Evolutionary conservation across 1,140 invertebrate species (phyloP).

Genomic region (Pomacea maculata): DNA sequence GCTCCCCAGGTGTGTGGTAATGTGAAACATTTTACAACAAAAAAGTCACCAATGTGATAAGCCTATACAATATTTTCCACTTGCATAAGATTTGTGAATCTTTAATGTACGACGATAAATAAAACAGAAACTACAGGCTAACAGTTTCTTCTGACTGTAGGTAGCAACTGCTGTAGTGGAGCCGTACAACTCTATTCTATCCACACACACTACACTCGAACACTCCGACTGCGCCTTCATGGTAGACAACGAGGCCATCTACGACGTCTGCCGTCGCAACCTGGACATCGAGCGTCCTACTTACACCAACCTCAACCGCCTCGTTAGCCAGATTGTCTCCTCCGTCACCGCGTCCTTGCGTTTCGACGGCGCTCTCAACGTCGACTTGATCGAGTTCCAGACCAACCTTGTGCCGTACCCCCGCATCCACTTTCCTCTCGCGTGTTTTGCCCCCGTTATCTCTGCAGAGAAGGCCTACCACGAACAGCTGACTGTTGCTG

Average conservation of each 20-base stretch:
- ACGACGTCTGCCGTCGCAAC: slow-evolving; percentile 88
- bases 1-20: slow-evolving; percentile 58
- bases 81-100: not conserved
- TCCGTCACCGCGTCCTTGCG: slow-evolving; percentile 31
- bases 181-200: slow-evolving; percentile 51
- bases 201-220: slow-evolving; percentile 39
- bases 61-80: not conserved
- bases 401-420: slow-evolving; percentile 68
- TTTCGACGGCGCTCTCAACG: slow-evolving; percentile 66
- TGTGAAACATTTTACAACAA: not conserved
- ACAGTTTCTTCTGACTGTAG: slow-evolving; percentile 48
- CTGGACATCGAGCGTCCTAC: slow-evolving; percentile 83
- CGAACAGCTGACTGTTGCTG: slow-evolving; percentile 70
- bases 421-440: slow-evolving; percentile 48
- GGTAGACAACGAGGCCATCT: slow-evolving; percentile 88
- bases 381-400: slow-evolving; percentile 56
- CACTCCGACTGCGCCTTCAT: slow-evolving; percentile 67
- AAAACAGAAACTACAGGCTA: not conserved
- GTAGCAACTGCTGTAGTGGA: slow-evolving; percentile 49
- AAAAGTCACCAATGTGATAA: not conserved
- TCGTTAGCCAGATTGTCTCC: slow-evolving; percentile 33
- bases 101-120: not conserved
- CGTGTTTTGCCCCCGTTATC: slow-evolving; percentile 42
- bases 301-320: slow-evolving; percentile 54
- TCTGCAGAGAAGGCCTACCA: slow-evolving; percentile 53